Percentiles rank a stretch among this genome's conserved stretches.
Conservation (phyloP, 2,888 invertebrate genomes). For the Tubulanus polymorphus region DNA sequence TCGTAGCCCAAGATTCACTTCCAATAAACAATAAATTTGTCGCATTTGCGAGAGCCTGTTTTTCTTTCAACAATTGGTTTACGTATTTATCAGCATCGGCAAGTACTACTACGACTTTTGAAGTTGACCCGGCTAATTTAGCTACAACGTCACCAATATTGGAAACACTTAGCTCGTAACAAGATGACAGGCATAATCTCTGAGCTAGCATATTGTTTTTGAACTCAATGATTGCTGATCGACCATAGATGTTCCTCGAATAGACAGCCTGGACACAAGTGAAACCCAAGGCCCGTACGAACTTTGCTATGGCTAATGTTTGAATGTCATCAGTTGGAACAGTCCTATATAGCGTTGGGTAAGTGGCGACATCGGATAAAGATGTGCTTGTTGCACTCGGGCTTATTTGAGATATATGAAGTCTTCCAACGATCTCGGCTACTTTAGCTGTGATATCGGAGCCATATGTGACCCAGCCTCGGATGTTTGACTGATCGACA, state of each 20-base stretch:
- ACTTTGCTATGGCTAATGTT: conserved; percentile 34
- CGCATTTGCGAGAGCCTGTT: conserved; percentile 13
- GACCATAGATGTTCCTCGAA: conserved; percentile 31
- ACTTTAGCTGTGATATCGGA: conserved; percentile 35
- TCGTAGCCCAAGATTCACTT: conserved; percentile 29
- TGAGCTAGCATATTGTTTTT: not conserved
- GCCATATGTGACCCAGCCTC: conserved; percentile 37
- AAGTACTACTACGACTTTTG: conserved; percentile 39
- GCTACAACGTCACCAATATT: conserved; percentile 17
- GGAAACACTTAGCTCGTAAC: not conserved
- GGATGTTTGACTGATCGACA: conserved; percentile 9
- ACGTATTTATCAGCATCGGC: conserved; percentile 30
- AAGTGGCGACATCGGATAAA: conserved; percentile 29
- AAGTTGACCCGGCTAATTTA: conserved; percentile 29
- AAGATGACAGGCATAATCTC: not conserved
- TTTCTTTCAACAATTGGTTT: conserved; percentile 25
- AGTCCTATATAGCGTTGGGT: conserved; percentile 39
- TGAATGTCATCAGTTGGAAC: conserved; percentile 33
- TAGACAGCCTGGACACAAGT: conserved; percentile 38
- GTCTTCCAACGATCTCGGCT: conserved; percentile 25
- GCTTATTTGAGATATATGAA: conserved; percentile 56
- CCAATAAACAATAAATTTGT: conserved; percentile 28
- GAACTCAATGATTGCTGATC: conserved; percentile 28
- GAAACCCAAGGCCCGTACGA: conserved; percentile 30
- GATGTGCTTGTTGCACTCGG: conserved; percentile 35